Evolutionary conservation across 2,888 invertebrate genomes (phyloP), one percentile per base, ranked within the genome.

Genomic region (Tubiluchus corallicola): DNA sequence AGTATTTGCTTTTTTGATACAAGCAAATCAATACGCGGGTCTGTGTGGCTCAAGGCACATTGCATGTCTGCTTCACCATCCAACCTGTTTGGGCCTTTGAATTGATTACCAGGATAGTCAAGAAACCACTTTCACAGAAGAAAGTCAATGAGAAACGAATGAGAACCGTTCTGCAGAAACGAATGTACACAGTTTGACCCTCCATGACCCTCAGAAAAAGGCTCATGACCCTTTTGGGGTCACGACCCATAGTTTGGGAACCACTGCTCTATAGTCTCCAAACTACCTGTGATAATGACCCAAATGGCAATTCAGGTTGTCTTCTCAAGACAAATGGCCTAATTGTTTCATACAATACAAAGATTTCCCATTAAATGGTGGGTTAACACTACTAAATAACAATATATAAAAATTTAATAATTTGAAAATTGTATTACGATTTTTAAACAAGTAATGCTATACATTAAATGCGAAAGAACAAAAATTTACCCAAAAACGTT

Each of bases 401-500:
- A 5, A 44, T 5, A 15, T 41, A 43, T 9, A 17, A 18, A 44
- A 19, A 20, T 13, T 17, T 9, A 9, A 19, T 15, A 42, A 44
- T 43, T n/a, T 15, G 13, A 44, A 44, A 44, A 44, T 2, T n/a
- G 39, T 9, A 39, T 15, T 5, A 15, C 5, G 5, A 9, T 9
- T 5, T 39, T 15, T 39, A 15, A 39, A 29, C 9, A 13, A 39
- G 15, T 39, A 5, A 39, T 39, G 41, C 16, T 9, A 41, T 13
- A 18, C 13, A 41, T 41, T 17, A 19, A 38, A 15, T 9, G 4
- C 9, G 43, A 21, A 3, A 16, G 13, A 18, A 17, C 15, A 40
- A 1, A 45, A 29, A 54, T 71, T 68, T 60, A 79, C 80, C 85
- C 50, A 96, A 72, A 65, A 98, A 94, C 47, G 98, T 98, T 50